Evolutionary conservation across 2,888 invertebrate genomes (phyloP).

Genomic region (Gastracanthus pulcherrimus): DNA sequence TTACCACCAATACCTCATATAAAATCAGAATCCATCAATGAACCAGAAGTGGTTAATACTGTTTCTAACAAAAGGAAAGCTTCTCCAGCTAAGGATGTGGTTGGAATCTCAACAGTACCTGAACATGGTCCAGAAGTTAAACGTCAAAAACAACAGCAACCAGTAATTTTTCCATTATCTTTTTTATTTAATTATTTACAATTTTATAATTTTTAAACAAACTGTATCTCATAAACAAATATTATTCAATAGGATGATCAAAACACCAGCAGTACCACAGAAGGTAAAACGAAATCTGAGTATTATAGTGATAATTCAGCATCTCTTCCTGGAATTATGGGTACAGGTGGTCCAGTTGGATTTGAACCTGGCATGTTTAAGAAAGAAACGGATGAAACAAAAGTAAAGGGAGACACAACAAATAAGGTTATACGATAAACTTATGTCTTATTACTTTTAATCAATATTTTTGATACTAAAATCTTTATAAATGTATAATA

Average conservation of each 20-base stretch:
- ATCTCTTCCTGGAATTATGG: slow-evolving; percentile 86
- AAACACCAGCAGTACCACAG: slow-evolving; percentile 63
- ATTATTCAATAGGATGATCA: slow-evolving; percentile 63
- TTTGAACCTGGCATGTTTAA: slow-evolving; percentile 93
- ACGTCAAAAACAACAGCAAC: slow-evolving; percentile 67
- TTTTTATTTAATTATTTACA: not conserved
- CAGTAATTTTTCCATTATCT: not conserved
- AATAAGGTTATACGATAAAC: slow-evolving; percentile 77
- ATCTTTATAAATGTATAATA: slow-evolving; percentile 47
- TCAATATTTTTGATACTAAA: not conserved
- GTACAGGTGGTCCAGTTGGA: slow-evolving; percentile 85
- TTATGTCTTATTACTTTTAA: not conserved
- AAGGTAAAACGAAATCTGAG: slow-evolving; percentile 82
- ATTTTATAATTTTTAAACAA: not conserved
- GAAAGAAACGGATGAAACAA: slow-evolving; percentile 78
- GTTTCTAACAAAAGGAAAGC: slow-evolving; percentile 68
- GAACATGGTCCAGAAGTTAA: slow-evolving; percentile 69
- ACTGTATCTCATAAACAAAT: slow-evolving; percentile 20
- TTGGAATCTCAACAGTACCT: slow-evolving; percentile 63
- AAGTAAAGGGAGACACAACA: slow-evolving; percentile 80
- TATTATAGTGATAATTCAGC: slow-evolving; percentile 90
- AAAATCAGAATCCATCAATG: slow-evolving; percentile 64
- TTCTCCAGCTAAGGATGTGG: slow-evolving; percentile 68
- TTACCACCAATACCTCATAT: slow-evolving; percentile 63
- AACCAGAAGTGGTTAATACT: slow-evolving; percentile 53